Conservation (phyloP, 2,797 vertebrate genomes). For the Dromococcyx pavoninus region DNA sequence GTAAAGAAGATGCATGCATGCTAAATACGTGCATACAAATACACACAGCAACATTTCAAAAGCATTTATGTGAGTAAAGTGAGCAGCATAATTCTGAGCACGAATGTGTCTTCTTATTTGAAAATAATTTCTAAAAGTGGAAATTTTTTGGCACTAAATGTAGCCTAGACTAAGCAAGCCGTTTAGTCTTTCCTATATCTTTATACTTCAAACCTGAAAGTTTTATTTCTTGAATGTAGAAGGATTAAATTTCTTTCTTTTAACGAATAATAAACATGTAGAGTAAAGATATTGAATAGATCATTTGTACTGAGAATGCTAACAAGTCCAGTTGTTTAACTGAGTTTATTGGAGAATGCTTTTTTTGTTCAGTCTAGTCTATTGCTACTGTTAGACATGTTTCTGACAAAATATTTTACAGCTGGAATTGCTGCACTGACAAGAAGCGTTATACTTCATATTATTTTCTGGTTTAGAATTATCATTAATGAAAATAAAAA, state of each 20-base stretch:
- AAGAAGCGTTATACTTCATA: not conserved
- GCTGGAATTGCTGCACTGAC: not conserved
- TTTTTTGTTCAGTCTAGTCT: not conserved
- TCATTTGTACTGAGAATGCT: not conserved
- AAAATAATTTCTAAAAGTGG: not conserved
- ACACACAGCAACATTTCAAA: not conserved
- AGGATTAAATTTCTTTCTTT: not conserved
- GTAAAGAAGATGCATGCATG: not conserved
- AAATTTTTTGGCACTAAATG: not conserved
- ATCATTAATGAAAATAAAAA: not conserved
- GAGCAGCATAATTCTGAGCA: not conserved
- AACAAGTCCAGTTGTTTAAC: not conserved
- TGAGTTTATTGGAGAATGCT: not conserved
- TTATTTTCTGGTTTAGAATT: not conserved
- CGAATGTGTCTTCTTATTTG: not conserved
- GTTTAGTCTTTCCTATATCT: not conserved
- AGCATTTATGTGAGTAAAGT: not conserved
- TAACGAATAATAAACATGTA: not conserved
- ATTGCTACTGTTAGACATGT: not conserved
- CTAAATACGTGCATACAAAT: not conserved
- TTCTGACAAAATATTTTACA: not conserved
- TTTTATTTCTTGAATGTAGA: not conserved
- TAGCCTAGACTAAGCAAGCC: not conserved
- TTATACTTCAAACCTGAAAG: not conserved
- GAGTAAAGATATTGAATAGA: not conserved